Evolutionary conservation across 2,113 vertebrate species (phyloP), one percentile per base, ranked within the genome.

Genomic region (Mormyrus lacerda): DNA sequence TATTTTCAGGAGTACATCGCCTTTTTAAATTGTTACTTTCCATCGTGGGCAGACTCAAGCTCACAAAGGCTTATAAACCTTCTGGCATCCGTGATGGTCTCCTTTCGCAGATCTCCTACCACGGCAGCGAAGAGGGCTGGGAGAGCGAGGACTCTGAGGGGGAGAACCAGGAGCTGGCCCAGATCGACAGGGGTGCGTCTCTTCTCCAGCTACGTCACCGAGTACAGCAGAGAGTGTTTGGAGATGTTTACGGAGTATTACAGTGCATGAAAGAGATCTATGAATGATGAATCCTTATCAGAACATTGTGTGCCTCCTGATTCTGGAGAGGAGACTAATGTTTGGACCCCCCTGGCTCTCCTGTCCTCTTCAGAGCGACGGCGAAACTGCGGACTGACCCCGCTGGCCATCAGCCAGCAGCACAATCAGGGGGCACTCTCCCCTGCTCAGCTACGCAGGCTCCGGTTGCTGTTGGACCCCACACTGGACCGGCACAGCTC

Each of bases 121-220:
- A 97, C 91, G 96, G 96, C 92, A 95, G 96, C 92, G 95, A 94
- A 69, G 97, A 97, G 92, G 97, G 97, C 91, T 95, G 93, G n/a
- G 97, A 97, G 94, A 98, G 97, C 39, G 97, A 98, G 6, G 97
- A 97, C 93, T 98, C 97, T 82, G 97, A 98, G 91, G 97, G 96
- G 89, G 97, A 98, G 93, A 98, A 98, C 94, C 97, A 97, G 93
- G 97, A 98, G 93, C 96, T 98, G 93, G 97, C 96, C 92, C 97
- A 97, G 93, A 98, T 98, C 73, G 97, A 98, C 92, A 96, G 96
- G 97, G 97, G 97, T 98, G 93, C n/a, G 91, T 88, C 55, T 45
- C 15, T 27, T 48, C 53, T 61, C 4, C 65, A 4, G 31, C 85
- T 10, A 8, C 48, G 17, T 15, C 35, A 76, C 27, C 6, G 2